Base-by-base conservation (phyloP, 2,113 vertebrate genomes). In the Macaca nemestrina region DNA sequence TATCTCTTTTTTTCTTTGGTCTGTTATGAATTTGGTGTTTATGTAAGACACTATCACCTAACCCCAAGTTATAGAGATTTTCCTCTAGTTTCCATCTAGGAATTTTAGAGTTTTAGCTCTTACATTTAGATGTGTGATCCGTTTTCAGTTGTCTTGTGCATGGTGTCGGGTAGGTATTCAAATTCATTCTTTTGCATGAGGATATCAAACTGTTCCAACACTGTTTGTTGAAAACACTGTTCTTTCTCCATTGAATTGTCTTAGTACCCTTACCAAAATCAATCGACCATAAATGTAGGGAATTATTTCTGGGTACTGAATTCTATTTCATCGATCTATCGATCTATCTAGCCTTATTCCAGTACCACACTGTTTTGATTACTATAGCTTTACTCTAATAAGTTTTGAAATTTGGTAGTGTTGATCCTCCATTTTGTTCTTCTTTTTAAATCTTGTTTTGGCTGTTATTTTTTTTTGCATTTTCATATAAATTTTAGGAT, bases 51-150 rank as follows among this genome's bases (percentile, higher is more conserved):
- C 2, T 25, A 83, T 70, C 82, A 8, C 4, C n/a, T 86, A 72
- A 90, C 13, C 32, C 25, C 78, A 57, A 17, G 6, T 78, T 35
- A 32, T 14, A 6, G 48, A 59, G 0, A 43, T 83, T 85, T 89
- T 38, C 38, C 89, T 73, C 50, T 67, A 5, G 13, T 83, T 96
- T 95, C 81, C 43, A 57, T 88, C 3, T 90, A 27, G 43, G 3
- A 84, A 11, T 81, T 87, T 93, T 48, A 91, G 55, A 75, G 23
- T 68, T 94, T 92, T 84, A 94, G 18, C 13, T 64, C 30, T 95
- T 83, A 72, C 6, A 64, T 72, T 87, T 83, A 95, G 43, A 6
- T 90, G 27, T 52, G 30, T 76, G n/a, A 35, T 43, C 32, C 32
- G 68, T 68, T 86, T 50, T 81, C 45, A 61, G 14, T 89, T 68